Conservation (phyloP, 1,140 invertebrate genomes). For the Drosophila quadrilineata region DNA sequence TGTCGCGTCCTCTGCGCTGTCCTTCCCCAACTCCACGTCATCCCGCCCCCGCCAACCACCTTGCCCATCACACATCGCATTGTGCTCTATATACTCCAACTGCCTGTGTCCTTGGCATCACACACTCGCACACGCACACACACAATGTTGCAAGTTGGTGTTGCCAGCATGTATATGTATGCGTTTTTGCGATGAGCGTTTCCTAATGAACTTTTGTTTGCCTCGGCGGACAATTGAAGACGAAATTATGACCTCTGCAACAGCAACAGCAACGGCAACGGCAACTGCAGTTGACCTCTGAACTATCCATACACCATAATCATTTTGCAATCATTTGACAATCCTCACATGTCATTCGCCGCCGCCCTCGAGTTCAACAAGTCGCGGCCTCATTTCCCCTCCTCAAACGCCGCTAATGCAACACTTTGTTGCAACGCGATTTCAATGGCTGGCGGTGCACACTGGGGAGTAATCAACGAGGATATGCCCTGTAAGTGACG, state of each 20-base stretch:
- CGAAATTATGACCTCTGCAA: constrained; percentile 39
- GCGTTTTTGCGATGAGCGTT: constrained; percentile 29
- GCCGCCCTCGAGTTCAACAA: constrained; percentile 32
- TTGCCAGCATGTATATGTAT: constrained; percentile 51
- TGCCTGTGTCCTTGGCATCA: constrained; percentile 30
- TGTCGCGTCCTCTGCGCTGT: constrained; percentile 2
- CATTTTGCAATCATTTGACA: constrained; percentile 41
- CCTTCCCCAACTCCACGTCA: background rate
- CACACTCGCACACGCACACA: background rate
- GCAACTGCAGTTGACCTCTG: background rate
- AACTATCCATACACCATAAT: constrained; percentile 11
- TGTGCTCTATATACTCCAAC: background rate
- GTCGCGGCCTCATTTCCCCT: too few species aligned
- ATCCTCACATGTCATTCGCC: too few species aligned
- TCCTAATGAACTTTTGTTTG: constrained; percentile 59
- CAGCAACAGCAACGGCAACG: background rate
- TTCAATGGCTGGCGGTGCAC: too few species aligned
- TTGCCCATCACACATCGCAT: too few species aligned
- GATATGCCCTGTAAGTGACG: background rate
- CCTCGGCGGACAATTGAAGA: constrained; percentile 38
- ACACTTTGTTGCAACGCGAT: background rate
- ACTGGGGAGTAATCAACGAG: background rate
- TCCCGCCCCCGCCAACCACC: background rate
- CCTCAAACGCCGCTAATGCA: too few species aligned
- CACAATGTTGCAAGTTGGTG: background rate